phyloP scores from a whole-genome alignment of 2,797 vertebrate species.

The Poeciliopsis turneri region DNA sequence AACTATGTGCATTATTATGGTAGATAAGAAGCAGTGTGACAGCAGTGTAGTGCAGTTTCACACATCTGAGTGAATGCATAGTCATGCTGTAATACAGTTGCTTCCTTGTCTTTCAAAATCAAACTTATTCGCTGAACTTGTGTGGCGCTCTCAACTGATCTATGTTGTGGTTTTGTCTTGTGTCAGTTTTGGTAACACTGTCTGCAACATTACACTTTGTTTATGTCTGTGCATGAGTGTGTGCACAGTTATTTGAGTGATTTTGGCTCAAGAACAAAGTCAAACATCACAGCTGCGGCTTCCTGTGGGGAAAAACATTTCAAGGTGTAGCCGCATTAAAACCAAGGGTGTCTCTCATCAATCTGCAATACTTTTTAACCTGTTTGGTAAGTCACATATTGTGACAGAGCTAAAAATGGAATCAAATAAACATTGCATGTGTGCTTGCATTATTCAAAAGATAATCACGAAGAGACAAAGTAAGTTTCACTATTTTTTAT shows the following conservation, averaged over 20 bases:
- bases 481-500: not conserved
- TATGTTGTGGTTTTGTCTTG: conserved; percentile 12
- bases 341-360: conserved; percentile 13
- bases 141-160: conserved; percentile 21
- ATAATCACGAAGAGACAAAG: not conserved
- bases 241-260: conserved; percentile 49
- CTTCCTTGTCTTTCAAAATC: conserved; percentile 1
- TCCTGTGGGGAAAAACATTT: conserved; percentile 48
- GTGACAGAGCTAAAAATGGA: conserved; percentile 23
- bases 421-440: conserved; percentile 1
- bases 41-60: not conserved
- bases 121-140: conserved; percentile 25
- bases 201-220: conserved; percentile 17
- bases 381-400: conserved; percentile 24
- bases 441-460: not conserved
- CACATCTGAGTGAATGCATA: not conserved
- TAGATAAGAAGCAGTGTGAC: not conserved
- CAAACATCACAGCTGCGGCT: conserved; percentile 10
- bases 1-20: not conserved
- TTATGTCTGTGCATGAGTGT: conserved; percentile 47
- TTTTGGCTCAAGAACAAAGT: conserved; percentile 61
- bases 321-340: conserved; percentile 48
- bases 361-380: conserved; percentile 28
- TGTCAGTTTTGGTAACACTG: conserved; percentile 41
- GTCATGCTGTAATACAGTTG: not conserved